A percentile compares a stretch with the other conserved stretches of the same genome.
Conservation (phyloP, 2,888 invertebrate species). For the Heliconius ismenius region DNA sequence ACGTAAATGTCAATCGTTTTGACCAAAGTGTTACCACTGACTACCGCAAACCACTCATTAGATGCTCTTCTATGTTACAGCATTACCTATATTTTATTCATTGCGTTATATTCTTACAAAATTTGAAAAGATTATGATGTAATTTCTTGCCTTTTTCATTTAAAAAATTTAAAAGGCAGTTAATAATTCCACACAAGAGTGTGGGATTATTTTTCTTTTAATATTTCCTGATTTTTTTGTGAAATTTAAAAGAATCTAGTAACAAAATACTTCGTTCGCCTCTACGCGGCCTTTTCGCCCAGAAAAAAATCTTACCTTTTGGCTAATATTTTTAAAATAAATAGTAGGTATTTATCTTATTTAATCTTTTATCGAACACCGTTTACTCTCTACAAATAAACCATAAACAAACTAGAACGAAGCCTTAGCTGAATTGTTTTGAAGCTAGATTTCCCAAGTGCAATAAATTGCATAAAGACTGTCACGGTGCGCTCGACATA, state of each 20-base stretch:
- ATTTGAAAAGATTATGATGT: neutral
- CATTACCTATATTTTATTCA: constrained; percentile 6
- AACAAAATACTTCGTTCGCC: neutral
- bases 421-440: constrained; percentile 7
- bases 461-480: constrained; percentile 34
- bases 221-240: neutral
- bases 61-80: constrained; percentile 24
- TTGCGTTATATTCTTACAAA: constrained; percentile 8
- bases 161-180: no score
- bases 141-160: neutral
- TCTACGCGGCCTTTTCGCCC: neutral
- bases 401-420: constrained; percentile 2
- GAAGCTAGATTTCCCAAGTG: constrained; percentile 30
- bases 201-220: neutral
- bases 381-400: neutral
- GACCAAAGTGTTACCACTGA: neutral
- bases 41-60: constrained; percentile 26
- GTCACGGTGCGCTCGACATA: constrained; percentile 41
- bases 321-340: neutral
- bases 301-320: neutral
- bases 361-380: neutral
- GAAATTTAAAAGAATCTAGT: neutral
- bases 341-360: neutral
- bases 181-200: no score
- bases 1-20: constrained; percentile 12